A percentile compares a stretch with the other conserved stretches of the same genome.
Conservation (phyloP, 37 sponge, comb jelly and placozoan species). For the Cliona cf. orientalis region DNA sequence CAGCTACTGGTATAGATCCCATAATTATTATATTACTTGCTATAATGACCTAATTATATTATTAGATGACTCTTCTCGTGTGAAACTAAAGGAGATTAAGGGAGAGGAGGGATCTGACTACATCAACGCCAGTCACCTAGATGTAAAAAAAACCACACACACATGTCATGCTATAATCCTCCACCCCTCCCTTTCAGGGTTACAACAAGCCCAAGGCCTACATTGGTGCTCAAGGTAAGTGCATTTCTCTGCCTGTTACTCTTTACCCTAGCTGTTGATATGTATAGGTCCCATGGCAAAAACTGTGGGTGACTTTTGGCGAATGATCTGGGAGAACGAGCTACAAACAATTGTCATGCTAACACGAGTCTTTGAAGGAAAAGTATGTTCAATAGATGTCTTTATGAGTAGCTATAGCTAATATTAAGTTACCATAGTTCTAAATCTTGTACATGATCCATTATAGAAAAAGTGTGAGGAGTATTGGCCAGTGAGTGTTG, state of each 20-base stretch:
- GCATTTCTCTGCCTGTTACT: no score
- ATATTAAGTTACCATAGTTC: no score
- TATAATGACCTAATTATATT: not conserved
- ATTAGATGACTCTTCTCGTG: constrained; percentile 55
- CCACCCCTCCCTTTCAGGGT: constrained; percentile 30
- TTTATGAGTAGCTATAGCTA: no score
- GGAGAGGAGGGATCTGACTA: constrained; percentile 39
- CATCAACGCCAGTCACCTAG: constrained; percentile 50
- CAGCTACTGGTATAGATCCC: not conserved
- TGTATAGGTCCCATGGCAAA: no score
- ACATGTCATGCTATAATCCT: no score
- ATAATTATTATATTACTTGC: no score
- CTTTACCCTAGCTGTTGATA: no score
- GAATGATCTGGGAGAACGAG: constrained; percentile 50
- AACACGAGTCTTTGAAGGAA: not conserved
- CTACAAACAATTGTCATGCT: constrained; percentile 24
- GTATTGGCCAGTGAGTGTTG: constrained; percentile 78
- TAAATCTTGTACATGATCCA: no score
- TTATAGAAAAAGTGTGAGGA: constrained; percentile 73
- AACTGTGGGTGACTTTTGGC: no score
- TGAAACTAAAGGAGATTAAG: constrained; percentile 18
- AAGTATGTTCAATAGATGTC: no score
- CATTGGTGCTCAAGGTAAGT: constrained; percentile 69
- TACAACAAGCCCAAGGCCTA: constrained; percentile 32
- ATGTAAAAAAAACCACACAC: constrained; percentile 25